Evolutionary conservation across 2,888 invertebrate genomes (phyloP).

Genomic region (Colostygia pectinataria): DNA sequence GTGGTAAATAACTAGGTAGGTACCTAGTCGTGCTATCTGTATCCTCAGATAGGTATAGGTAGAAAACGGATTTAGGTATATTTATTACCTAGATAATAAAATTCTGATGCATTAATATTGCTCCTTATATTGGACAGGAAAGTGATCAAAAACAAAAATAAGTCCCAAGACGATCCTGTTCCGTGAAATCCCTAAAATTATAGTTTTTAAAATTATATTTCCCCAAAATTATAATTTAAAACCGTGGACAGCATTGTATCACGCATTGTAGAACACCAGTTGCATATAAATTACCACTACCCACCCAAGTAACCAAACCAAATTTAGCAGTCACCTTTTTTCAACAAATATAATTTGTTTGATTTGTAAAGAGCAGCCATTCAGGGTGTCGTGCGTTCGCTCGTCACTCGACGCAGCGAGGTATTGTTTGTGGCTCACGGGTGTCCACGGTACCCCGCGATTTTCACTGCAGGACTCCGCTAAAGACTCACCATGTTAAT

Average conservation of each 20-base stretch:
- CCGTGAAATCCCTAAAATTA: no score
- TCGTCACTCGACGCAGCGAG: slow-evolving; percentile 49
- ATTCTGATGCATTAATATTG: no score
- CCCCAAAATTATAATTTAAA: background rate
- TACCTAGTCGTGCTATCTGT: no score
- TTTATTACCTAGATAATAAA: no score
- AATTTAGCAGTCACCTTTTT: slow-evolving; percentile 66
- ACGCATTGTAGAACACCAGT: slow-evolving; percentile 7
- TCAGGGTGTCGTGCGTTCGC: slow-evolving; percentile 56
- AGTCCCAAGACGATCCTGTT: no score
- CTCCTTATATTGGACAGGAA: no score
- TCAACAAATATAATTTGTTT: slow-evolving; percentile 79
- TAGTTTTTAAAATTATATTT: no score
- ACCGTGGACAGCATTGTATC: slow-evolving; percentile 2
- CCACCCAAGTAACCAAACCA: slow-evolving; percentile 41
- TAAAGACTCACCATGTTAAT: slow-evolving; percentile 75
- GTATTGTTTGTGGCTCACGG: slow-evolving; percentile 73
- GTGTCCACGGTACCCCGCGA: slow-evolving; percentile 74
- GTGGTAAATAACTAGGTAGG: no score
- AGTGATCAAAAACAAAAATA: no score
- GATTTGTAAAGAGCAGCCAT: slow-evolving; percentile 76
- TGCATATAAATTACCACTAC: slow-evolving; percentile 31
- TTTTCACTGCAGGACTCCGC: slow-evolving; percentile 75
- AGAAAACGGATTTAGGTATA: no score
- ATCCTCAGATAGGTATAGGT: no score